phyloP scores from a whole-genome alignment of 30 jellyfish, hydroid and myxozoan genomes.

The Nemopilema nomurai region DNA sequence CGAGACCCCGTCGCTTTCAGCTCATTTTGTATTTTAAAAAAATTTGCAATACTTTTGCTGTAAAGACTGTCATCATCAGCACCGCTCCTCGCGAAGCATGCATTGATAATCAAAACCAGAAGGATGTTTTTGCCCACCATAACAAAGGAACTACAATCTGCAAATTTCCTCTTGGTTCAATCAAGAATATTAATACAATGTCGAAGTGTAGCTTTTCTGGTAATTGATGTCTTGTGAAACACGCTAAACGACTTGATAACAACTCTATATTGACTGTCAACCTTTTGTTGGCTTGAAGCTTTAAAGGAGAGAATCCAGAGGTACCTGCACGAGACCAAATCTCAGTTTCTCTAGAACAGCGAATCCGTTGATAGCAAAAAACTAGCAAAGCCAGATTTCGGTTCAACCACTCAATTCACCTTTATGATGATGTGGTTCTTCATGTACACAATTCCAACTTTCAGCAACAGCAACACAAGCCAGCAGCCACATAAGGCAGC shows the following conservation, averaged over 20 bases:
- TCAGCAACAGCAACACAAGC: not conserved
- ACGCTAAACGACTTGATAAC: no score
- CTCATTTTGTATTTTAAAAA: slow-evolving; percentile 14
- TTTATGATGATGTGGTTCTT: not conserved
- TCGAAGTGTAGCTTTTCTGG: no score
- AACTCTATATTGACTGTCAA: no score
- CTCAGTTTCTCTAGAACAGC: no score
- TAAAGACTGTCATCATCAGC: slow-evolving; percentile 3
- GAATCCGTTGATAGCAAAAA: no score
- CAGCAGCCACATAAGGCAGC: not conserved
- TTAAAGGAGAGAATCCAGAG: no score
- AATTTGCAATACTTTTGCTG: slow-evolving; percentile 52
- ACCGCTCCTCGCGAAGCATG: not conserved
- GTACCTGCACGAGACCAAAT: no score
- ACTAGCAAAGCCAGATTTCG: not conserved
- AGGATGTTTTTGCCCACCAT: not conserved
- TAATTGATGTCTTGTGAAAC: no score
- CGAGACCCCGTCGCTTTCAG: not conserved
- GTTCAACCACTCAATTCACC: not conserved
- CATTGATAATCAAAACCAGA: not conserved
- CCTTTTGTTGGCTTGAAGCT: no score
- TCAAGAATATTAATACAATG: no score
- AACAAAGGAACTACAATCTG: not conserved
- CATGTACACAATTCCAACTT: not conserved
- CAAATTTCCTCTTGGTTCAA: not conserved